Percentiles rank a stretch among this genome's conserved stretches.
These are phyloP conservation scores for Vollenhovia emeryi DNA, from an alignment of 1,140 invertebrate species.

Conservation along the genomic window DNA sequence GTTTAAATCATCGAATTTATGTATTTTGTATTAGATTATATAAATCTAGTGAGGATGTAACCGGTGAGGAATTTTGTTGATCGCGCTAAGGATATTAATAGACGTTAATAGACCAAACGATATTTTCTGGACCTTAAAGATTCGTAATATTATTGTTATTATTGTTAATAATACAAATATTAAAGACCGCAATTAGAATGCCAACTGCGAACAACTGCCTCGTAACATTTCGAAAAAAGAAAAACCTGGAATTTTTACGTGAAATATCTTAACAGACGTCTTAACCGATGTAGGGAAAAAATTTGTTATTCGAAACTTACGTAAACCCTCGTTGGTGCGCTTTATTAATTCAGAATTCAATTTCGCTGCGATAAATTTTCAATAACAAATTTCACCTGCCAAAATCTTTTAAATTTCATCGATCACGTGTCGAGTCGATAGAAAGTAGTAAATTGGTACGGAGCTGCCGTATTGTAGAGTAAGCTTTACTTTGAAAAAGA, in stretches of 20 bases:
- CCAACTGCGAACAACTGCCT: neutral
- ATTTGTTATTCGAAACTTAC: neutral
- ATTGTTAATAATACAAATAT: neutral
- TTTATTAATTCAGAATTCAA: neutral
- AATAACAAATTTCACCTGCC: neutral
- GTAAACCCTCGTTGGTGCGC: neutral
- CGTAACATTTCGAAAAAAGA: neutral
- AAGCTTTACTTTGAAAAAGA: neutral
- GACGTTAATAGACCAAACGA: neutral
- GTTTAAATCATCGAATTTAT: neutral
- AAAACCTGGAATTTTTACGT: neutral
- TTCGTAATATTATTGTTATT: neutral
- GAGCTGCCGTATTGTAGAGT: neutral
- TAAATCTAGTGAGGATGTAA: slow-evolving; percentile 6
- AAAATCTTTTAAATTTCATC: neutral
- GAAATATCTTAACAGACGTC: too few relatives aligned
- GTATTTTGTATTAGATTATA: neutral
- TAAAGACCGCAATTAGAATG: neutral
- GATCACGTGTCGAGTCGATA: neutral
- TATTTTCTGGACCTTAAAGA: neutral
- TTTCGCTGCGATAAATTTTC: neutral
- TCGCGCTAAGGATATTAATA: neutral
- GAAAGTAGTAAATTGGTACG: neutral
- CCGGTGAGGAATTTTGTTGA: neutral
- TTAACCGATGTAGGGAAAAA: neutral